Evolutionary conservation across 2,113 vertebrate species (phyloP).

Genomic region (Nycticorax nycticorax): DNA sequence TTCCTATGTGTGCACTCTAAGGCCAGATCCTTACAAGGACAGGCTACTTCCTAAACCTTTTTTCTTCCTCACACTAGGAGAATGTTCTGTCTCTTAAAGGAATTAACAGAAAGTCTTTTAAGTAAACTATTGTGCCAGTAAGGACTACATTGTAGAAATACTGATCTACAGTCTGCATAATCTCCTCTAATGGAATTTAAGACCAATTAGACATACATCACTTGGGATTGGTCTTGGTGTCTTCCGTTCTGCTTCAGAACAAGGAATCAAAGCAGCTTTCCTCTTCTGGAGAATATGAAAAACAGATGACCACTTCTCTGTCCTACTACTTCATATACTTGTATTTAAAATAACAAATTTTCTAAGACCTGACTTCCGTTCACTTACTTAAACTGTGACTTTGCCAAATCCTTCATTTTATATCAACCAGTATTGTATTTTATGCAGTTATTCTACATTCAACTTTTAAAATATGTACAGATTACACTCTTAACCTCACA

Average conservation of each 20-base stretch:
- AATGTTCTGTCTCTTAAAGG: not conserved
- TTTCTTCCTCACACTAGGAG: not conserved
- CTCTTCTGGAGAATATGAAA: not conserved
- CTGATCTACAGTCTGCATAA: not conserved
- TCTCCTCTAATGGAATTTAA: not conserved
- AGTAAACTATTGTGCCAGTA: not conserved
- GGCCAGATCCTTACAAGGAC: not conserved
- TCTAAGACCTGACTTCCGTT: not conserved
- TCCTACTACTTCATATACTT: not conserved
- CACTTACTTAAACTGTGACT: not conserved
- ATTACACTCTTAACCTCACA: not conserved
- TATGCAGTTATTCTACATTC: not conserved
- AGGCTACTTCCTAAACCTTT: not conserved
- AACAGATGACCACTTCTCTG: not conserved
- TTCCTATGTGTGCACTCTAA: not conserved
- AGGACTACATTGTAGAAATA: not conserved
- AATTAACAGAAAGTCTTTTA: not conserved
- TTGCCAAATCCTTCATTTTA: not conserved
- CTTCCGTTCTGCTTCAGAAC: not conserved
- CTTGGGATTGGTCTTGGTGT: not conserved
- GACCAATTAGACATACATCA: not conserved
- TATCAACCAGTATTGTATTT: not conserved
- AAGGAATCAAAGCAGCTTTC: not conserved
- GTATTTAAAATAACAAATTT: not conserved
- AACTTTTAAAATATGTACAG: not conserved